Conservation (phyloP, 2,113 vertebrate species). For the Morone saxatilis region DNA sequence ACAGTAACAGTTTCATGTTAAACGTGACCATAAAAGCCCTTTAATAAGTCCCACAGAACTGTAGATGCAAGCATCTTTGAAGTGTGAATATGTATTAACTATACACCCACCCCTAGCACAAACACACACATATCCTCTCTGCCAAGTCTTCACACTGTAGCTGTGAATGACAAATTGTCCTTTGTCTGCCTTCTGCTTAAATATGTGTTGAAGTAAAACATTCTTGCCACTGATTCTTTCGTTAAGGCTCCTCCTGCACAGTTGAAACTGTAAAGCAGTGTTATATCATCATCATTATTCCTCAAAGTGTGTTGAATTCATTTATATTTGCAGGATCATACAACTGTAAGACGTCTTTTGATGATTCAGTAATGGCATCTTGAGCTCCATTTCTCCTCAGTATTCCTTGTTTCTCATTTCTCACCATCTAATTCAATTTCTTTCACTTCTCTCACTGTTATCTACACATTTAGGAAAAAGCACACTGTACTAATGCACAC, state of each 20-base stretch:
- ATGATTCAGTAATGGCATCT: constrained; percentile 17
- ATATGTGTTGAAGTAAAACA: constrained; percentile 5
- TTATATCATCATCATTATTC: neutral
- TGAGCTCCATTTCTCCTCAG: neutral
- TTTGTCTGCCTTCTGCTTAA: constrained; percentile 17
- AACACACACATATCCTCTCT: neutral
- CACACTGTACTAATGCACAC: too few species aligned
- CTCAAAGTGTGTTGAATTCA: neutral
- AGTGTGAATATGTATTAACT: constrained; percentile 28
- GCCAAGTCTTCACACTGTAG: constrained; percentile 5
- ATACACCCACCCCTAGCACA: neutral
- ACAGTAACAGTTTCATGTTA: neutral
- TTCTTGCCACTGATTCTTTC: neutral
- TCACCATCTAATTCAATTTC: neutral
- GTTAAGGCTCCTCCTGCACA: neutral
- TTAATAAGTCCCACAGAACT: neutral
- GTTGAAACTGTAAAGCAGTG: neutral
- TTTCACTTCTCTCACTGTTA: neutral
- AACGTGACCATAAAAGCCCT: neutral
- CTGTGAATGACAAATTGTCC: constrained; percentile 25
- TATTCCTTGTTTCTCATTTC: neutral
- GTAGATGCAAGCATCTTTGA: neutral
- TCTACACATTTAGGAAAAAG: neutral
- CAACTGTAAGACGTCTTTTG: constrained; percentile 11
- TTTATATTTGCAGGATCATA: constrained; percentile 20